Conservation (phyloP, 2,113 vertebrate species). For the Solea senegalensis region DNA sequence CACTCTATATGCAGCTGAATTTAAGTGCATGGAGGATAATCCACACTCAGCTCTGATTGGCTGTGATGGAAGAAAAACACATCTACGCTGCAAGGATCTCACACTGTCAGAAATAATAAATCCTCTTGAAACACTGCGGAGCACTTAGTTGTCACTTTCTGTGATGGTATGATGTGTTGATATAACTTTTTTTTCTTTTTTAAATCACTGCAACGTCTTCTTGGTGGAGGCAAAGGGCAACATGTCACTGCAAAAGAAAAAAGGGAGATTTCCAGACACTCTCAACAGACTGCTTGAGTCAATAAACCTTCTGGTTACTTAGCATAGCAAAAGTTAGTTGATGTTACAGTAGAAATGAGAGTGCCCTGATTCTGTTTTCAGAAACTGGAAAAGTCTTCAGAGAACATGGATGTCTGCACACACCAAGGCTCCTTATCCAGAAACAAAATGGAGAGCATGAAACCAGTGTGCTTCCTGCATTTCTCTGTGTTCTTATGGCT, state of each 20-base stretch:
- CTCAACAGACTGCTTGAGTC: too few relatives aligned
- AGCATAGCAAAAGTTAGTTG: not conserved
- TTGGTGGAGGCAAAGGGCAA: not conserved
- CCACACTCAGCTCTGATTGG: slow-evolving; percentile 17
- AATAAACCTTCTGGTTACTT: too few relatives aligned
- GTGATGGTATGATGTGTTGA: too few relatives aligned
- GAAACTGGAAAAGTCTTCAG: too few relatives aligned
- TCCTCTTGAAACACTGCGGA: not conserved
- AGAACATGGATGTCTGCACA: not conserved
- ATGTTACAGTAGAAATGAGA: slow-evolving; percentile 7
- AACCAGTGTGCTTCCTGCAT: not conserved
- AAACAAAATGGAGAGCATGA: slow-evolving; percentile 14
- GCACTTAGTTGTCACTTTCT: too few relatives aligned
- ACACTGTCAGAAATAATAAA: slow-evolving; percentile 4
- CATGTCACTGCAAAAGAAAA: slow-evolving; percentile 1
- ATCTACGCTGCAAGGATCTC: not conserved
- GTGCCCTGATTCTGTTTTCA: slow-evolving; percentile 26
- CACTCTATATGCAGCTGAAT: not conserved
- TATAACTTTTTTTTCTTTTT: too few relatives aligned
- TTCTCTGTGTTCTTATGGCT: slow-evolving; percentile 50
- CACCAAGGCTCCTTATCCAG: not conserved
- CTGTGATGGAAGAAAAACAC: slow-evolving; percentile 1
- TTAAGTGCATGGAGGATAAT: not conserved
- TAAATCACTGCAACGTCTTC: too few relatives aligned
- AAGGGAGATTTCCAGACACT: not conserved